phyloP scores from a whole-genome alignment of 1,140 invertebrate genomes.

The Wiebesia pumilae region DNA sequence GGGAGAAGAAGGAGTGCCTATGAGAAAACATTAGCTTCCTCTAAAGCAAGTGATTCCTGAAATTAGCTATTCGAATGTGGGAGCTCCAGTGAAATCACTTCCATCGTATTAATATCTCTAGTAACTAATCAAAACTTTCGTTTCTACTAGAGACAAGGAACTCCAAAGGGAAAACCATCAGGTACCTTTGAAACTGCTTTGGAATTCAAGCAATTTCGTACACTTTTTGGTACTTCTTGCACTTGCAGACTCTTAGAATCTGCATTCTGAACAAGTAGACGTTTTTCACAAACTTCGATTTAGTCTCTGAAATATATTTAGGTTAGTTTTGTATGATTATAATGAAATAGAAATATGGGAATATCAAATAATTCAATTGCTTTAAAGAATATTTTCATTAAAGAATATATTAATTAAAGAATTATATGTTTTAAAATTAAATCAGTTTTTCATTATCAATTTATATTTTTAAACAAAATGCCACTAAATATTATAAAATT shows the following conservation, averaged over 20 bases:
- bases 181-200: constrained; percentile 32
- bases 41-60: not conserved
- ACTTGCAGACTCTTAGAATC: not conserved
- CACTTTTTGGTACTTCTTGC: not conserved
- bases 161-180: not conserved
- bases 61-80: constrained; percentile 12
- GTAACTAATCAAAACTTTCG: constrained; percentile 67
- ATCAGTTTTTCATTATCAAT: too few species aligned
- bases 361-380: not conserved
- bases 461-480: too few species aligned
- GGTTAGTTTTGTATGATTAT: not conserved
- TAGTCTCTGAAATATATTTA: not conserved
- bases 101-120: constrained; percentile 56
- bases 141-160: not conserved
- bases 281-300: not conserved
- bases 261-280: not conserved
- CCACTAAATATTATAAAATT: too few species aligned
- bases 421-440: too few species aligned
- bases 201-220: constrained; percentile 51
- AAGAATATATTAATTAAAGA: too few species aligned
- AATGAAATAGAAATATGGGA: not conserved
- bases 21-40: not conserved
- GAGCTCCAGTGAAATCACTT: constrained; percentile 37
- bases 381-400: too few species aligned
- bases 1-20: not conserved